Conservation (phyloP, 2,113 vertebrate genomes). For the Oreocharis arfaki region DNA sequence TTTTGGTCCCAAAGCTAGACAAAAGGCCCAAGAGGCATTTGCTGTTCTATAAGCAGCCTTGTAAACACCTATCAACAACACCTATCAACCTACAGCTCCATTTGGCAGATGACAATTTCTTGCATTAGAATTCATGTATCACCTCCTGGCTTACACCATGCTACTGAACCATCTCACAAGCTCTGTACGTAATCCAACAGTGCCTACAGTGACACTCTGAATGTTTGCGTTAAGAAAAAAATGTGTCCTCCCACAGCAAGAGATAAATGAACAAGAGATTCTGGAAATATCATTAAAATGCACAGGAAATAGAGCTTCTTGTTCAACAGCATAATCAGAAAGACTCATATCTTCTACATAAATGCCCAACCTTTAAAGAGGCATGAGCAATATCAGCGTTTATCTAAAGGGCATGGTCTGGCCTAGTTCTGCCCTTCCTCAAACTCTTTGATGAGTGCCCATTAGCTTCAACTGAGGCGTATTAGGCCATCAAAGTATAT, state of each 20-base stretch:
- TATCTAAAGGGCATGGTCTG: not conserved
- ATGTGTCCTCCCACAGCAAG: not conserved
- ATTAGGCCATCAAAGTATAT: not conserved
- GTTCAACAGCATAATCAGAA: not conserved
- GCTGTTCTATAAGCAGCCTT: not conserved
- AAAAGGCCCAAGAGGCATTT: not conserved
- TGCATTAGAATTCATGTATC: not conserved
- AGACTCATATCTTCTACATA: not conserved
- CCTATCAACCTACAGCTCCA: too few relatives aligned
- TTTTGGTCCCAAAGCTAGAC: not conserved
- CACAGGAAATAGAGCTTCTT: not conserved
- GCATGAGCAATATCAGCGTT: not conserved
- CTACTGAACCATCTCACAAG: not conserved
- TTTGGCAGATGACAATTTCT: not conserved
- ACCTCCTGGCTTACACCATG: not conserved
- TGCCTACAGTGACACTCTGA: not conserved
- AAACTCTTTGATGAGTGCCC: not conserved
- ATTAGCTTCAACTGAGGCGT: not conserved
- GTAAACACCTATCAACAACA: not conserved
- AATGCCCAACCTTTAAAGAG: not conserved
- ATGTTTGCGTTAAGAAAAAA: not conserved
- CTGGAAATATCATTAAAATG: not conserved
- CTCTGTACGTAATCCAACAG: not conserved
- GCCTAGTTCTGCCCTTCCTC: not conserved
- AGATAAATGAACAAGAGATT: not conserved